phyloP scores from a whole-genome alignment of 2,113 vertebrate species.

The Hyla sarda region DNA sequence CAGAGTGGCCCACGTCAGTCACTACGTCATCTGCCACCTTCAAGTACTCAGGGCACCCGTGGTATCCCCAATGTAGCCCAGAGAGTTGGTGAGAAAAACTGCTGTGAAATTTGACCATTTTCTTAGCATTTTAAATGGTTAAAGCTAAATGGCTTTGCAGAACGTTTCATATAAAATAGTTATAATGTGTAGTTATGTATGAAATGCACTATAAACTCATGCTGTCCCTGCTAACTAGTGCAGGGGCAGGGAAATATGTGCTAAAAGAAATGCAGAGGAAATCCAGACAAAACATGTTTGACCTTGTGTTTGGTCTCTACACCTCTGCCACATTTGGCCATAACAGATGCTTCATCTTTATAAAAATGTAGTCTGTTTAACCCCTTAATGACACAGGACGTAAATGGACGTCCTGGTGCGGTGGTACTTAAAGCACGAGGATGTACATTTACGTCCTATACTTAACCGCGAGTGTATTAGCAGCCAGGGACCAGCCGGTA shows the following conservation, averaged over 20 bases:
- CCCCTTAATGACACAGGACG: too few species aligned
- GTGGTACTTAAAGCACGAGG: too few species aligned
- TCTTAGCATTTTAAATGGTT: neutral
- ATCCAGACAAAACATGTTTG: conserved; percentile 73
- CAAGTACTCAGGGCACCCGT: conserved; percentile 83
- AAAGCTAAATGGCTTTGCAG: too few species aligned
- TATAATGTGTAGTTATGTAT: neutral
- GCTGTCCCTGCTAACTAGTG: conserved; percentile 49
- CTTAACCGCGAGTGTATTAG: too few species aligned
- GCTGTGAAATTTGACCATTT: neutral
- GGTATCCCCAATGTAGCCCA: conserved; percentile 82
- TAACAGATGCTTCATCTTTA: too few species aligned
- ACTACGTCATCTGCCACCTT: conserved; percentile 87
- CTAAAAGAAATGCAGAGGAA: conserved; percentile 72
- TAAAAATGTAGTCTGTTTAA: too few species aligned
- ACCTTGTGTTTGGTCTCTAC: conserved; percentile 74
- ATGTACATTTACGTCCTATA: too few species aligned
- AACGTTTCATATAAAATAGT: too few species aligned
- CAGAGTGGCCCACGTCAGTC: conserved; percentile 91
- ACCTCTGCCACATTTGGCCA: conserved; percentile 74
- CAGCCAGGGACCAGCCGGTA: too few species aligned
- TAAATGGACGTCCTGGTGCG: too few species aligned
- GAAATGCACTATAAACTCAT: conserved; percentile 30
- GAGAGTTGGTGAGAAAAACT: conserved; percentile 80
- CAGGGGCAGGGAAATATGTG: conserved; percentile 59